Base-by-base conservation (phyloP, 2,888 invertebrate species). In the Scaptomyza caliginosa region DNA sequence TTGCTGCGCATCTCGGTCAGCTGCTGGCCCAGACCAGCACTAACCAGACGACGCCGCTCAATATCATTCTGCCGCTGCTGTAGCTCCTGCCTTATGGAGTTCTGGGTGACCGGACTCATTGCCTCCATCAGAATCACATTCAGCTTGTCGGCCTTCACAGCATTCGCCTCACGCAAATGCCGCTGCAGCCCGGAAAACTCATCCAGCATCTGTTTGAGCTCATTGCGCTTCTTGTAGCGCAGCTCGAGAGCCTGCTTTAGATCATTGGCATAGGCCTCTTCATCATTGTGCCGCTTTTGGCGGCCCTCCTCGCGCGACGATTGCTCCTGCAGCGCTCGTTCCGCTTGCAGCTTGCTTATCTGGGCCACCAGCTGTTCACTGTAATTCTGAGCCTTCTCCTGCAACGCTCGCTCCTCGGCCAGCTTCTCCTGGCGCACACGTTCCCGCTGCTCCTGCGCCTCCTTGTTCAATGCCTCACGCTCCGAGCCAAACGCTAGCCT, bases 81-180 rank as follows among this genome's bases (percentile, higher is more conserved):
- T 30, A 46, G 7, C 3, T 49, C 28, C 38, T 34, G 13, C 3
- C 39, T 32, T 10, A 65, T 34, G 0, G 58, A 46, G 13, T 34
- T 21, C 28, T 42, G 43, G 0, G 79, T 79, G 0, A 57, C 46
- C 1, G 86, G 66, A 0, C 66, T 43, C 17, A 86, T 1, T 1
- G 86, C 59, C 23, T 79, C 79, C 32, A 76, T 34, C 2, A 86
- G 28, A 2, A 84, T 69, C 0, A 69, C 68, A 6, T 79, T 64
- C 16, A 62, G 51, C 5, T 66, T 48, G 2, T 43, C 28, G 21
- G 32, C 28, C 2, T 36, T 19, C 1, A 3, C 6, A 4, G 34
- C n/a, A 36, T 42, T 36, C 4, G 34, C 38, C 2, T 48, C 30
- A 1, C 64, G 60, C 4, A 49, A 13, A 8, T 42, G 30, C 5